Conservation (phyloP, 2,888 invertebrate species). For the Stegana nigrithorax region DNA sequence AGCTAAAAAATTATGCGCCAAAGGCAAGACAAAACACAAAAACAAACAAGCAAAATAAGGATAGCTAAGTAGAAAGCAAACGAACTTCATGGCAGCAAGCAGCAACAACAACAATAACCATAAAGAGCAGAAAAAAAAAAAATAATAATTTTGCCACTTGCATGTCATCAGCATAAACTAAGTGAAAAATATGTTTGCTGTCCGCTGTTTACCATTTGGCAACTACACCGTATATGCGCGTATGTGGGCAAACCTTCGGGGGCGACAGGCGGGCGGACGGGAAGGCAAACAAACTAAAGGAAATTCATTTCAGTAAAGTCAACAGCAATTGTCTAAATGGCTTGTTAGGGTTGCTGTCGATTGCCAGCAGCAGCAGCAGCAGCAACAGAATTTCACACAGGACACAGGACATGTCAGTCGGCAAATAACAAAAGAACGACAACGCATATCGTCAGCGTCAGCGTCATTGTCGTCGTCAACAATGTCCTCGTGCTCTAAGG, state of each 20-base stretch:
- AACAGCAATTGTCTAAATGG: constrained; percentile 65
- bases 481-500: background rate
- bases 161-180: constrained; percentile 66
- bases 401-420: background rate
- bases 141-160: constrained; percentile 59
- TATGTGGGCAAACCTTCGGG: background rate
- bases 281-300: constrained; percentile 30
- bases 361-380: constrained; percentile 21
- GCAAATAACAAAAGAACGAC: constrained; percentile 8
- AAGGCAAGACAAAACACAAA: background rate
- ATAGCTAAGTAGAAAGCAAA: too few relatives aligned
- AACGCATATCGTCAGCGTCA: too few relatives aligned
- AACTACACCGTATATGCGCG: background rate
- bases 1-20: constrained; percentile 29
- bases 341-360: constrained; percentile 43
- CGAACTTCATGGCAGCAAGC: background rate
- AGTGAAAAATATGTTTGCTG: constrained; percentile 56
- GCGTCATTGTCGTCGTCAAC: constrained; percentile 1
- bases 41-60: constrained; percentile 21
- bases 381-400: constrained; percentile 26
- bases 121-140: constrained; percentile 4
- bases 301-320: constrained; percentile 54
- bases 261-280: background rate
- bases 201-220: too few relatives aligned
- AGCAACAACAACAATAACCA: too few relatives aligned